Base-by-base conservation (phyloP, 2,797 vertebrate genomes). In the Pangasius mekongensis region DNA sequence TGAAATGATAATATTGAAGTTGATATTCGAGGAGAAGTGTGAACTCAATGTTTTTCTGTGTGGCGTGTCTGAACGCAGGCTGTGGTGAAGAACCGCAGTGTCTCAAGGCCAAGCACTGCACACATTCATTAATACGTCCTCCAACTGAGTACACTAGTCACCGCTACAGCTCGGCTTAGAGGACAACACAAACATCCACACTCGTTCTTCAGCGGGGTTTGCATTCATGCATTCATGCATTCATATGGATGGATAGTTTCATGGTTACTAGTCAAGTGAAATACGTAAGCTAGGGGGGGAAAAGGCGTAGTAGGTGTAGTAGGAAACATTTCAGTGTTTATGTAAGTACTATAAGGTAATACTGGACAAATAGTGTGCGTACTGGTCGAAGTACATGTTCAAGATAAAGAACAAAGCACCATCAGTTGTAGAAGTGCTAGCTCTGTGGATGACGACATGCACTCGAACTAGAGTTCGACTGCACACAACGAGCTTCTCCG, bases 1-100 rank as follows among this genome's bases (percentile, higher is more conserved):
- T 88, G 87, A 84, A 77, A 54, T 84, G 69, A 88, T 88, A 3
- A 67, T 82, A 74, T n/a, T 74, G 30, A 66, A 39, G 30, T 47
- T 33, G 54, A 58, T n/a, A 27, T 22, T 83, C 36, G 6, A 52
- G 27, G 73, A 69, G 24, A 52, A 64, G 56, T 33, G 86, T 83
- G 54, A 87, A 62, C 20, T 78, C 30, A 30, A 11, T 49, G 3
- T 71, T 58, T 58, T 58, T n/a, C 36, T 6, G 6, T 8, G 73
- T 8, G 18, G 54, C 66, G 14, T 71, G 54, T 5, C 66, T 64
- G 76, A 39, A 64, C 77, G 56, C 43, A 60, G 67, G 49, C 20
- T 20, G 5, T 36, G 33, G 87, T 22, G 62, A 74, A 47, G 30
- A 43, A 24, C n/a, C n/a, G 7, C 54, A 24, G 78, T 10, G 33